Conservation (phyloP, 1,140 invertebrate genomes). For the Oppia nitens region DNA sequence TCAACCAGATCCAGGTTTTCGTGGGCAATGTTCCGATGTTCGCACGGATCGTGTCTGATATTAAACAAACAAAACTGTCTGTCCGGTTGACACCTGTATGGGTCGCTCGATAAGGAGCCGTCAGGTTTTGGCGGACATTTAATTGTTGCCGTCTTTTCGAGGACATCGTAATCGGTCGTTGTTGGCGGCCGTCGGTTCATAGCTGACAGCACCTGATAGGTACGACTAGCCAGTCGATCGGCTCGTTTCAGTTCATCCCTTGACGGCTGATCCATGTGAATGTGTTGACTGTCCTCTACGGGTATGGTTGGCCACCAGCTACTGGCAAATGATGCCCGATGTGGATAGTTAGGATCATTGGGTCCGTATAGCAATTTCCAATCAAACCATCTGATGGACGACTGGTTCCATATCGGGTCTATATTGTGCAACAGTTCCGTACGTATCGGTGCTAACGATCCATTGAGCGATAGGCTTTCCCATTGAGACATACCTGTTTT, state of each 20-base stretch:
- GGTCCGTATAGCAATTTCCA: constrained; percentile 66
- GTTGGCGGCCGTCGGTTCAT: background rate
- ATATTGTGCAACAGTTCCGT: constrained; percentile 65
- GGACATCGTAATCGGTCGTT: background rate
- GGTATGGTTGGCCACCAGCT: too few species aligned
- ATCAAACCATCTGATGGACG: constrained; percentile 47
- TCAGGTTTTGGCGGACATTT: constrained; percentile 24
- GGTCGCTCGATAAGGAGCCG: too few species aligned
- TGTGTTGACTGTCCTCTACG: too few species aligned
- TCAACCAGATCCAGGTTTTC: constrained; percentile 27
- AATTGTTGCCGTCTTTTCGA: constrained; percentile 17
- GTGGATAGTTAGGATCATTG: background rate
- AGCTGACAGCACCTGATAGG: background rate
- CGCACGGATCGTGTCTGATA: constrained; percentile 61
- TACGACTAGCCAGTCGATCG: constrained; percentile 21
- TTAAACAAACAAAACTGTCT: constrained; percentile 55
- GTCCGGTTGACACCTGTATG: constrained; percentile 22
- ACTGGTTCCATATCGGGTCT: constrained; percentile 53
- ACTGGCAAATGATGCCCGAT: too few species aligned
- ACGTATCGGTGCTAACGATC: constrained; percentile 41
- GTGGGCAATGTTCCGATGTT: constrained; percentile 52
- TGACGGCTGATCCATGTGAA: background rate
- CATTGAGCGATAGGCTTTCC: constrained; percentile 43
- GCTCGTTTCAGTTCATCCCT: too few species aligned
- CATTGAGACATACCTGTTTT: constrained; percentile 65